Evolutionary conservation across 1,140 invertebrate species (phyloP).

Genomic region (Chymomyza costata): DNA sequence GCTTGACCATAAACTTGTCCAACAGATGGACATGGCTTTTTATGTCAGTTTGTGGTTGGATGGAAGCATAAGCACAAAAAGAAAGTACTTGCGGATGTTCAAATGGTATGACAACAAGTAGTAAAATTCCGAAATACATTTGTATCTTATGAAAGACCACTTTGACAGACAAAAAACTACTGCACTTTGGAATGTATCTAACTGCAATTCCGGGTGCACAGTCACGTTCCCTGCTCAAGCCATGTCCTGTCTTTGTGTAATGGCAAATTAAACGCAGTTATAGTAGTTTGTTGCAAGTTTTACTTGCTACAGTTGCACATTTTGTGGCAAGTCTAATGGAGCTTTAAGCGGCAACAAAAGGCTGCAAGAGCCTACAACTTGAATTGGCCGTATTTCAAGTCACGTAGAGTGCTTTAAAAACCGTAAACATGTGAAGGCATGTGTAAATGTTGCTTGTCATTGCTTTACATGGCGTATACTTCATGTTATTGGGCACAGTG

Average conservation of each 20-base stretch:
- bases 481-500: slow-evolving; percentile 16
- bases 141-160: slow-evolving; percentile 67
- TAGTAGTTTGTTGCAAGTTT: slow-evolving; percentile 15
- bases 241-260: slow-evolving; percentile 14
- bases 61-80: slow-evolving; percentile 10
- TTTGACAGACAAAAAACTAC: slow-evolving; percentile 55
- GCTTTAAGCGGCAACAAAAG: slow-evolving; percentile 33
- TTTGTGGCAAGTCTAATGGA: slow-evolving; percentile 54
- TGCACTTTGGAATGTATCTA: slow-evolving; percentile 45
- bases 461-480: slow-evolving; percentile 39
- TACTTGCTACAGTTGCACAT: slow-evolving; percentile 52
- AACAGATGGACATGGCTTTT: too few species aligned
- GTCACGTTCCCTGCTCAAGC: too few species aligned
- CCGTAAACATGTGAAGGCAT: slow-evolving; percentile 8
- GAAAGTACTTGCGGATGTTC: slow-evolving; percentile 20
- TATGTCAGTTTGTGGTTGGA: too few species aligned
- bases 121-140: slow-evolving; percentile 25
- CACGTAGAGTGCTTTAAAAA: slow-evolving; percentile 46
- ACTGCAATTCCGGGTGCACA: slow-evolving; percentile 18
- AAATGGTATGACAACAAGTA: slow-evolving; percentile 14
- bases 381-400: slow-evolving; percentile 28
- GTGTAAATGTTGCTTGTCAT: neutral
- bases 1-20: too few species aligned
- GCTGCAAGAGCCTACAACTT: slow-evolving; percentile 31
- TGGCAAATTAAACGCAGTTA: slow-evolving; percentile 30